Conservation (phyloP, 2,888 invertebrate genomes). For the Phortica okadai region DNA sequence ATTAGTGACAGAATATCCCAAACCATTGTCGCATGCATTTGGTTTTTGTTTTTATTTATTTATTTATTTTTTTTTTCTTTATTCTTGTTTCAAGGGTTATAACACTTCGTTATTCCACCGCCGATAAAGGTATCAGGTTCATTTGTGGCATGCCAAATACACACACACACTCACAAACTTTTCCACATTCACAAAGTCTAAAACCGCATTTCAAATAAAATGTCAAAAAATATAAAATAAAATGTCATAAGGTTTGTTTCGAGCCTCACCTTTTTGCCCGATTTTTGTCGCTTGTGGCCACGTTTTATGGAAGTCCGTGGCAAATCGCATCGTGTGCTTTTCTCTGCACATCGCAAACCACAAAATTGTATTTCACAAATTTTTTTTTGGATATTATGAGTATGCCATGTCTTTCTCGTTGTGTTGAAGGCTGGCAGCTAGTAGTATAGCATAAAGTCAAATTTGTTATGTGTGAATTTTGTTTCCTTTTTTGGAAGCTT, state of each 20-base stretch:
- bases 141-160: not conserved
- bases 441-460: not conserved
- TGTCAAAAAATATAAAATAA: slow-evolving; percentile 31
- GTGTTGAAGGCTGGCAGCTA: not conserved
- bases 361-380: not conserved
- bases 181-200: not conserved
- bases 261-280: not conserved
- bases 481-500: not conserved
- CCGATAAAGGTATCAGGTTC: not conserved
- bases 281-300: slow-evolving; percentile 7
- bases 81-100: not conserved
- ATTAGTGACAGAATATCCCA: not conserved
- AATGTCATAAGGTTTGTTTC: slow-evolving; percentile 25
- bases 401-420: not conserved
- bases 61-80: not conserved
- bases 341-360: not conserved
- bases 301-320: not conserved
- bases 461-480: not conserved
- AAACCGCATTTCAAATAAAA: slow-evolving; percentile 28
- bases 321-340: not conserved
- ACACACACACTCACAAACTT: too few relatives aligned
- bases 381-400: not conserved
- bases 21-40: not conserved
- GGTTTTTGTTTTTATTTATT: not conserved
- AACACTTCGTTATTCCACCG: slow-evolving; percentile 3